phyloP scores from a whole-genome alignment of 2,797 vertebrate genomes.

The Oophaga sylvatica region DNA sequence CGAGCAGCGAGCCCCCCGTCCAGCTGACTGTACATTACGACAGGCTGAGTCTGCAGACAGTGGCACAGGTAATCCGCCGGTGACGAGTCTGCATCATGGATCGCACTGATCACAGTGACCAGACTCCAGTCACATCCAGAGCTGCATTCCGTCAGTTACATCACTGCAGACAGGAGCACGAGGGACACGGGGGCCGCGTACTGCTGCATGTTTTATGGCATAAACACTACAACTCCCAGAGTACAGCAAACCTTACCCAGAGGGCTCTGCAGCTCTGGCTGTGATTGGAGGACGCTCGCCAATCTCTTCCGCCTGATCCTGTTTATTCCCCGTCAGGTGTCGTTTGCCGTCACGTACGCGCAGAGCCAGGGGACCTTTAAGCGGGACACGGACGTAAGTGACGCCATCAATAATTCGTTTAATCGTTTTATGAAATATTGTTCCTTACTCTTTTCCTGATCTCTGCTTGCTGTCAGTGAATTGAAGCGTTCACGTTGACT shows the following conservation, averaged over 20 bases:
- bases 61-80: slow-evolving; percentile 20
- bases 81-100: neutral
- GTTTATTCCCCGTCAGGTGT: slow-evolving; percentile 57
- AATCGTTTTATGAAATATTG: neutral
- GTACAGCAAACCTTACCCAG: neutral
- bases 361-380: slow-evolving; percentile 56
- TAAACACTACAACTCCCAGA: neutral
- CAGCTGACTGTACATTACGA: slow-evolving; percentile 60
- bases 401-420: neutral
- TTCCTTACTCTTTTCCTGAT: neutral
- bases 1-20: slow-evolving; percentile 63
- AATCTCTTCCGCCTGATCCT: neutral
- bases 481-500: neutral
- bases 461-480: neutral
- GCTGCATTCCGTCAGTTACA: neutral
- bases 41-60: neutral
- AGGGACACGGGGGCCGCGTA: neutral
- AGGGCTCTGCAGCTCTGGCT: neutral
- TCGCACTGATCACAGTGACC: neutral
- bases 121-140: neutral
- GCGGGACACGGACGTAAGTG: slow-evolving; percentile 64
- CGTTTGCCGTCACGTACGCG: slow-evolving; percentile 63
- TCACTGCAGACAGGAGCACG: no score
- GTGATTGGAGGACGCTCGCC: neutral
- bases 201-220: neutral